These are phyloP conservation scores for Eunapius fragilis DNA, from an alignment of 37 sponge, comb jelly and placozoan species.

Conservation along the genomic window DNA sequence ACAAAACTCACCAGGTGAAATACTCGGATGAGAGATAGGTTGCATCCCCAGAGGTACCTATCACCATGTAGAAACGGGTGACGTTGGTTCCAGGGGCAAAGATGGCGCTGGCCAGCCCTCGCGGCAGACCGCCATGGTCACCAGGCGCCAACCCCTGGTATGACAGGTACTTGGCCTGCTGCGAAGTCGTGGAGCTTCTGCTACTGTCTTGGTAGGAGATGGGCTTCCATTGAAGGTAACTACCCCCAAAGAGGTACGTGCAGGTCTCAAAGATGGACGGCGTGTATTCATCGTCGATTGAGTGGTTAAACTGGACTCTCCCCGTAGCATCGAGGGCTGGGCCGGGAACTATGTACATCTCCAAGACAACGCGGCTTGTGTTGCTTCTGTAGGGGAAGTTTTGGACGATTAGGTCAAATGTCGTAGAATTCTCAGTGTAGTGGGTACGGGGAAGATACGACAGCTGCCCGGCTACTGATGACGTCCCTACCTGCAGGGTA, in stretches of 20 bases:
- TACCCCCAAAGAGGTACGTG: constrained; percentile 33
- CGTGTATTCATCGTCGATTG: constrained; percentile 79
- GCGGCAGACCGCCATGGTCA: constrained; percentile 12
- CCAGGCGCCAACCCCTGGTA: neutral
- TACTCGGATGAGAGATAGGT: constrained; percentile 22
- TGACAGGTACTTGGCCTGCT: constrained; percentile 36
- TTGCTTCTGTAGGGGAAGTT: neutral
- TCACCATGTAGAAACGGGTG: constrained; percentile 49
- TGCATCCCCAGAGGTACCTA: constrained; percentile 71
- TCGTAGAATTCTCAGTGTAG: constrained; percentile 50
- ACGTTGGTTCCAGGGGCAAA: constrained; percentile 20
- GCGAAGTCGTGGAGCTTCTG: constrained; percentile 56
- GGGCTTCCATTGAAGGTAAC: constrained; percentile 74
- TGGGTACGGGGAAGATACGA: constrained; percentile 37
- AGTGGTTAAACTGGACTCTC: neutral
- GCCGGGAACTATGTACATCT: constrained; percentile 63
- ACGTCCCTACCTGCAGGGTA: neutral
- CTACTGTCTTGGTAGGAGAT: constrained; percentile 58
- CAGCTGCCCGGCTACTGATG: constrained; percentile 1
- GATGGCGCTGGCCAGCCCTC: constrained; percentile 50
- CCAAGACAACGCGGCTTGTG: constrained; percentile 46
- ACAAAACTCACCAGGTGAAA: constrained; percentile 67
- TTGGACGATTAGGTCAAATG: constrained; percentile 28
- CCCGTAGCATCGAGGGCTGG: constrained; percentile 1
- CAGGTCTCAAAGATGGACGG: constrained; percentile 66